Percentiles rank a stretch among this genome's conserved stretches.
Evolutionary conservation across 2,797 vertebrate genomes (phyloP).

Genomic region (Pseudocheirus occidentalis): DNA sequence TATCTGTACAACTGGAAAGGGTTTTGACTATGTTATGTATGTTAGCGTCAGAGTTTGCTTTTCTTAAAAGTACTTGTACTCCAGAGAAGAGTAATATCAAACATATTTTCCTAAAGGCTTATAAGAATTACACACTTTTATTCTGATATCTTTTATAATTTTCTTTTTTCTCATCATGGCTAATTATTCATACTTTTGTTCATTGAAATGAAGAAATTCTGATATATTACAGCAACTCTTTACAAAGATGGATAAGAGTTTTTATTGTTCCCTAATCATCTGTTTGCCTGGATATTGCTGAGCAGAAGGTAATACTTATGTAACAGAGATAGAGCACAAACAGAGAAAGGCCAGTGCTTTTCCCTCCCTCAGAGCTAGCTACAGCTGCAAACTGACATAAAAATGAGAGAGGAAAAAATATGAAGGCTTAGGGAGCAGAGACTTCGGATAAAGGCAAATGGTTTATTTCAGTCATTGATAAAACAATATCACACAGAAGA

Average conservation of each 20-base stretch:
- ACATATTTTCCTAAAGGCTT: background rate
- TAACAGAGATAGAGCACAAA: slow-evolving; percentile 36
- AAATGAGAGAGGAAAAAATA: slow-evolving; percentile 50
- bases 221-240: background rate
- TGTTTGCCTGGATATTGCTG: background rate
- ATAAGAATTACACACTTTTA: background rate
- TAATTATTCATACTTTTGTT: background rate
- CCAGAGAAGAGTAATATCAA: background rate
- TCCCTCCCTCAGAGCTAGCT: slow-evolving; percentile 51
- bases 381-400: slow-evolving; percentile 66
- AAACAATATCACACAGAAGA: slow-evolving; percentile 24
- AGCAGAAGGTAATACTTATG: background rate
- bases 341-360: slow-evolving; percentile 54
- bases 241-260: background rate
- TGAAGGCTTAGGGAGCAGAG: slow-evolving; percentile 48
- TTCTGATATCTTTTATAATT: background rate
- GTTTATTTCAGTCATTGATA: slow-evolving; percentile 47
- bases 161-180: background rate
- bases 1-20: background rate
- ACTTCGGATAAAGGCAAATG: slow-evolving; percentile 24
- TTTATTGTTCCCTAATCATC: background rate
- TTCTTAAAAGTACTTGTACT: background rate
- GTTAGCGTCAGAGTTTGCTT: background rate
- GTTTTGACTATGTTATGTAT: background rate
- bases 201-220: background rate